Evolutionary conservation across 2,888 invertebrate species (phyloP).

Genomic region (Eurytoma adleriae): DNA sequence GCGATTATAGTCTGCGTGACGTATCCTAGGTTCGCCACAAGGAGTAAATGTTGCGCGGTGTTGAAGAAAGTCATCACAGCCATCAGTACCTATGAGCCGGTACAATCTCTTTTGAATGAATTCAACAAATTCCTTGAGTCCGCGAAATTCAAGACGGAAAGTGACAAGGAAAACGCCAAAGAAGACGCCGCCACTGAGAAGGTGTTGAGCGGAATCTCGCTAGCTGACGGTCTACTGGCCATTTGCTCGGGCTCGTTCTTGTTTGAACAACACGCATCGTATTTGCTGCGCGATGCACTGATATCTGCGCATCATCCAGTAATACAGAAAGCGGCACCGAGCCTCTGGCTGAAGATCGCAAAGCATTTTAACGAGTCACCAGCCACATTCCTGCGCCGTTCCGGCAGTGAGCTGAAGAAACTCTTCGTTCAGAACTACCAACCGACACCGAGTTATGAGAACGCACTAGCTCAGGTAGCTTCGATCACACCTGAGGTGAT

Average conservation of each 20-base stretch:
- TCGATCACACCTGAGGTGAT: constrained; percentile 81
- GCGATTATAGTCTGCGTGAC: constrained; percentile 85
- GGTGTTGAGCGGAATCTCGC: constrained; percentile 79
- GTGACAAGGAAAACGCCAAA: constrained; percentile 72
- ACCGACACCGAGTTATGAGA: constrained; percentile 79
- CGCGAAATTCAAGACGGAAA: constrained; percentile 79
- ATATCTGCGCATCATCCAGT: constrained; percentile 87
- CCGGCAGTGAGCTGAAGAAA: constrained; percentile 80
- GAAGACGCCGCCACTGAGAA: constrained; percentile 69
- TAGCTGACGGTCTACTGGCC: constrained; percentile 78
- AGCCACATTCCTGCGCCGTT: constrained; percentile 79
- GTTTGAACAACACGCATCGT: constrained; percentile 74
- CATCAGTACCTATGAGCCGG: constrained; percentile 80
- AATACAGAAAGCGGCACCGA: constrained; percentile 78
- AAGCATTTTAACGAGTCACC: constrained; percentile 80
- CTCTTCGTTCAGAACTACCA: constrained; percentile 81
- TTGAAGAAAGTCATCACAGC: constrained; percentile 81
- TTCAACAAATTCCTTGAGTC: constrained; percentile 82
- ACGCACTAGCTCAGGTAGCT: constrained; percentile 85
- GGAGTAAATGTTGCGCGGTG: constrained; percentile 81
- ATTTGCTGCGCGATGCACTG: constrained; percentile 83
- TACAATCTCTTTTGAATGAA: constrained; percentile 82
- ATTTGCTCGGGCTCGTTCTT: constrained; percentile 77
- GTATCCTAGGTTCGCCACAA: constrained; percentile 80
- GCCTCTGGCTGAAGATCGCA: constrained; percentile 84